phyloP scores from a whole-genome alignment of 2,113 vertebrate genomes.

The Heterocephalus glaber region DNA sequence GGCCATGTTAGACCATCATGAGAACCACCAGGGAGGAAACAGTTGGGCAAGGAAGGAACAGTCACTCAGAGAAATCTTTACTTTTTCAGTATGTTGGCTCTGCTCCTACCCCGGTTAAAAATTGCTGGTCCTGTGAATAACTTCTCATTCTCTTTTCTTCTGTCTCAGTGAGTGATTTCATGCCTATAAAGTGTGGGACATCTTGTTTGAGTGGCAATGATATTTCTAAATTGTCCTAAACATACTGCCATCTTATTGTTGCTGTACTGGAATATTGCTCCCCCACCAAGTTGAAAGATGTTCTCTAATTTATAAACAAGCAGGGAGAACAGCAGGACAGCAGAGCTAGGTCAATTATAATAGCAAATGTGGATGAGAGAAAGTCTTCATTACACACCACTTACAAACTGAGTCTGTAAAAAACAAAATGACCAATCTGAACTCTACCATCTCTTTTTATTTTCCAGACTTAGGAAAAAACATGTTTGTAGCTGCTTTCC shows the following conservation, averaged over 20 bases:
- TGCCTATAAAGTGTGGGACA: neutral
- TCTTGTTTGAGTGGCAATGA: neutral
- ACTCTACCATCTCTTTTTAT: neutral
- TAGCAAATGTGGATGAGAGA: conserved; percentile 56
- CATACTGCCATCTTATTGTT: neutral
- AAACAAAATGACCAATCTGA: conserved; percentile 18
- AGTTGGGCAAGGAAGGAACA: neutral
- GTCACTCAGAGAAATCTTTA: conserved; percentile 7
- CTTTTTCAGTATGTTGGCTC: neutral
- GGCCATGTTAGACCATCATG: neutral
- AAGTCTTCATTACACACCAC: neutral
- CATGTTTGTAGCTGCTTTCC: neutral
- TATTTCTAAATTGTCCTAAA: conserved; percentile 15
- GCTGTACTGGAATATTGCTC: conserved; percentile 8
- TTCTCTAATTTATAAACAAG: conserved; percentile 72
- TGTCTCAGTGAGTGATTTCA: conserved; percentile 31
- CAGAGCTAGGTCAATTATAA: conserved; percentile 68
- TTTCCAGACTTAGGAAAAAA: neutral
- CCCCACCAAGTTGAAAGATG: conserved; percentile 73
- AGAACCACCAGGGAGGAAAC: neutral
- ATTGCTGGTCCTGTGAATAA: conserved; percentile 8
- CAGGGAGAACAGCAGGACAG: conserved; percentile 61
- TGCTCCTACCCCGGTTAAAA: neutral
- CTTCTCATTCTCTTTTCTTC: neutral
- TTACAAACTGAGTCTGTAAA: conserved; percentile 27